Conservation (phyloP, 2,797 vertebrate genomes). For the Eidolon dupreanum region DNA sequence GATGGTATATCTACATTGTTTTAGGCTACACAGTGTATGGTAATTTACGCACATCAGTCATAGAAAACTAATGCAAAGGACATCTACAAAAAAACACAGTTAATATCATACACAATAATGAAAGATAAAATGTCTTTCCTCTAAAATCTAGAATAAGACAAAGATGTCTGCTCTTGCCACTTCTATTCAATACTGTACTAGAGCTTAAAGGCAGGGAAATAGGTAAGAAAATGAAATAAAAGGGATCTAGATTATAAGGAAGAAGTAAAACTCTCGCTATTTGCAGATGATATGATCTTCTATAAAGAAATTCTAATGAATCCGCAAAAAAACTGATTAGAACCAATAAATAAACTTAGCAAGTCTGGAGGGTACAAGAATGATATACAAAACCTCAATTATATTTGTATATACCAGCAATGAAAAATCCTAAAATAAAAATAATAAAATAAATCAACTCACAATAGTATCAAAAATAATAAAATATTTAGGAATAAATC, state of each 20-base stretch:
- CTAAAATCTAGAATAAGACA: not conserved
- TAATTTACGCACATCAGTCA: not conserved
- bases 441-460: not conserved
- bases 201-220: not conserved
- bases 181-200: not conserved
- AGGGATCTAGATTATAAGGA: not conserved
- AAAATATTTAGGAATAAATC: not conserved
- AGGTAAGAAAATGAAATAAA: not conserved
- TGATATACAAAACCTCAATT: not conserved
- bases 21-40: not conserved
- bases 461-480: not conserved
- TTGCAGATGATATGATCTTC: not conserved
- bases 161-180: not conserved
- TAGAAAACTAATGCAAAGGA: not conserved
- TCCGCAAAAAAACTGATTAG: not conserved
- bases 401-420: not conserved
- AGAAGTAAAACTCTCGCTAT: not conserved
- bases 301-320: not conserved
- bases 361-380: not conserved
- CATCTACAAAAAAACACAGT: not conserved
- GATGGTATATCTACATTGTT: not conserved
- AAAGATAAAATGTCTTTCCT: not conserved
- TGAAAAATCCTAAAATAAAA: not conserved
- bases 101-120: not conserved
- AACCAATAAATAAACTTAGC: slow-evolving; percentile 20